phyloP scores from a whole-genome alignment of 2,888 invertebrate species.

The Hyposoter didymator region DNA sequence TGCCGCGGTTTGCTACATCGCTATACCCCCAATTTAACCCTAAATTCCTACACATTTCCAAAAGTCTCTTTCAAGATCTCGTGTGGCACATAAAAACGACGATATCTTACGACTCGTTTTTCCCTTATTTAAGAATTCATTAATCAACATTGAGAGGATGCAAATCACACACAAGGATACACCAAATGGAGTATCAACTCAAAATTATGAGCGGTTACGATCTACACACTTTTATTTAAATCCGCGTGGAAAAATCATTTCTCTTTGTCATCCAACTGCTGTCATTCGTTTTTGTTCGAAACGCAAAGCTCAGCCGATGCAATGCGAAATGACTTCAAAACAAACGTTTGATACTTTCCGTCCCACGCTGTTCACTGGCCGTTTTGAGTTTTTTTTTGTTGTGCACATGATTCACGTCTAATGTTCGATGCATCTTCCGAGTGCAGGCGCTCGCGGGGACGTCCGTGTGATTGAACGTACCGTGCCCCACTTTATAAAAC shows the following conservation, averaged over 20 bases:
- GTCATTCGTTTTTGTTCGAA: not conserved
- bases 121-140: too few relatives aligned
- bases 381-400: not conserved
- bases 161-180: not conserved
- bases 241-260: not conserved
- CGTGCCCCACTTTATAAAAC: constrained; percentile 53
- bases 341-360: constrained; percentile 27
- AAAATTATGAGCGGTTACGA: not conserved
- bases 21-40: constrained; percentile 18
- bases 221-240: not conserved
- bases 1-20: constrained; percentile 43
- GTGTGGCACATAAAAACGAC: not conserved
- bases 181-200: not conserved
- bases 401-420: not conserved
- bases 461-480: constrained; percentile 57
- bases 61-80: constrained; percentile 1
- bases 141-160: not conserved
- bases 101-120: too few relatives aligned
- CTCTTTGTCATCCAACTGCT: not conserved
- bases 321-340: constrained; percentile 12
- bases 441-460: constrained; percentile 51
- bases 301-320: not conserved
- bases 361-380: not conserved
- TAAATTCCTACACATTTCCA: constrained; percentile 15
- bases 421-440: constrained; percentile 35